Conservation (phyloP, 2,888 invertebrate genomes). For the Acrocera orbiculus region DNA sequence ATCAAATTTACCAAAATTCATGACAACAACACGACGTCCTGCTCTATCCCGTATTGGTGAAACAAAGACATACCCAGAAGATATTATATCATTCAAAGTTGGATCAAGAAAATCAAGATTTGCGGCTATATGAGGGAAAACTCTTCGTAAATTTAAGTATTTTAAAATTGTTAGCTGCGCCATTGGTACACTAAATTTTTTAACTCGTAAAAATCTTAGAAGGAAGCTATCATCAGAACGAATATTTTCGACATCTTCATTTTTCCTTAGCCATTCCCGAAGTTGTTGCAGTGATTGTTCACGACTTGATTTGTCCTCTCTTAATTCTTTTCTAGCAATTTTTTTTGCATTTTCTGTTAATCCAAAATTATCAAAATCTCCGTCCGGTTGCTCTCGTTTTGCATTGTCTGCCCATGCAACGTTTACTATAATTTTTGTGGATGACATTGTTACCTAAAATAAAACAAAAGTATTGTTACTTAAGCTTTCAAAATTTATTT, state of each 20-base stretch:
- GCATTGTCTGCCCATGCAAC: constrained; percentile 18
- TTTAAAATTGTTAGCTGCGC: constrained; percentile 61
- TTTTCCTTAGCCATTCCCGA: constrained; percentile 51
- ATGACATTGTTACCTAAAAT: constrained; percentile 16
- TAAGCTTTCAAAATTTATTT: no score
- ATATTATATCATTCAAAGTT: constrained; percentile 43
- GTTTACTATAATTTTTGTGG: constrained; percentile 21
- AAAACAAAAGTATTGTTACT: not conserved
- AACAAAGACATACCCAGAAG: constrained; percentile 54
- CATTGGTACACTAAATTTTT: constrained; percentile 63
- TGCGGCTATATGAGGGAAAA: constrained; percentile 44
- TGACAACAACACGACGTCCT: constrained; percentile 56
- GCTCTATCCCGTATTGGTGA: constrained; percentile 54
- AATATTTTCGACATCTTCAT: constrained; percentile 48
- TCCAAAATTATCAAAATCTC: constrained; percentile 12
- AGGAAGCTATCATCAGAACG: constrained; percentile 54
- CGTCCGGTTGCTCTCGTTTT: not conserved
- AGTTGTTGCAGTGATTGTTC: constrained; percentile 47
- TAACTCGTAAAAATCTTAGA: constrained; percentile 54
- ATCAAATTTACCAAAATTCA: constrained; percentile 45
- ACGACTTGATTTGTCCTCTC: constrained; percentile 46
- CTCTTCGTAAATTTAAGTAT: constrained; percentile 54
- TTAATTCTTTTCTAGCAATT: constrained; percentile 46
- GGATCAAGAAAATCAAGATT: constrained; percentile 47
- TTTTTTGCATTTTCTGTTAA: constrained; percentile 22